Evolutionary conservation across 2,888 invertebrate species (phyloP).

Genomic region (Melieria crassipennis): DNA sequence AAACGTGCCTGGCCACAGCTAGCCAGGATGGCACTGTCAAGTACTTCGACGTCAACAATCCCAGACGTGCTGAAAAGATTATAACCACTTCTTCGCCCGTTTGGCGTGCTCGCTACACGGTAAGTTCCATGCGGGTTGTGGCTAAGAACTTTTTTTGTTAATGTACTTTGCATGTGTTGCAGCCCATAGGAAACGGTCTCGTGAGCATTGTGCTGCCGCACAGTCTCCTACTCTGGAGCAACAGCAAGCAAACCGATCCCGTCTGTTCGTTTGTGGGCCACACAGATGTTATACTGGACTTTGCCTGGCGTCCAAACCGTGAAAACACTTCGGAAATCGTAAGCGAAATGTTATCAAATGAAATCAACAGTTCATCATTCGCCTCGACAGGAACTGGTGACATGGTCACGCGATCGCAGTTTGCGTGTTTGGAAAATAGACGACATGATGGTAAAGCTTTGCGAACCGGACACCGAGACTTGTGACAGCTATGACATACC

Average conservation of each 20-base stretch:
- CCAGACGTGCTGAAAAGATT: constrained; percentile 83
- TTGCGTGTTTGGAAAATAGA: constrained; percentile 92
- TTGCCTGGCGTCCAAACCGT: constrained; percentile 87
- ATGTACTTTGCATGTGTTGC: constrained; percentile 10
- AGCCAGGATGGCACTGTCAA: constrained; percentile 96
- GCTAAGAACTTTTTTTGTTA: not conserved
- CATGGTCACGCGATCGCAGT: constrained; percentile 95
- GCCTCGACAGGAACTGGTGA: constrained; percentile 76
- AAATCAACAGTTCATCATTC: not conserved
- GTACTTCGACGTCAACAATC: constrained; percentile 90
- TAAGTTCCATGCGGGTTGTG: constrained; percentile 52
- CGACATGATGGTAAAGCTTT: constrained; percentile 83
- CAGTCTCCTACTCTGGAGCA: constrained; percentile 81
- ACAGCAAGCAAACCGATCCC: constrained; percentile 74
- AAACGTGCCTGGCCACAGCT: constrained; percentile 87
- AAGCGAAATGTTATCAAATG: constrained; percentile 24
- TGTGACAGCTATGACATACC: constrained; percentile 60
- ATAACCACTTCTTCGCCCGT: constrained; percentile 85
- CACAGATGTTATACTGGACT: constrained; percentile 92
- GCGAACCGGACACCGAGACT: constrained; percentile 69
- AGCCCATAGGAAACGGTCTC: constrained; percentile 92
- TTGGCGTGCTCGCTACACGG: constrained; percentile 92
- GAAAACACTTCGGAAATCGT: constrained; percentile 64
- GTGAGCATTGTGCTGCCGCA: constrained; percentile 93
- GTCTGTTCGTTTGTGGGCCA: constrained; percentile 94